A percentile compares a stretch with the other conserved stretches of the same genome.
These are phyloP conservation scores for Bombyx mandarina DNA, from an alignment of 1,140 invertebrate species.

Conservation along the genomic window DNA sequence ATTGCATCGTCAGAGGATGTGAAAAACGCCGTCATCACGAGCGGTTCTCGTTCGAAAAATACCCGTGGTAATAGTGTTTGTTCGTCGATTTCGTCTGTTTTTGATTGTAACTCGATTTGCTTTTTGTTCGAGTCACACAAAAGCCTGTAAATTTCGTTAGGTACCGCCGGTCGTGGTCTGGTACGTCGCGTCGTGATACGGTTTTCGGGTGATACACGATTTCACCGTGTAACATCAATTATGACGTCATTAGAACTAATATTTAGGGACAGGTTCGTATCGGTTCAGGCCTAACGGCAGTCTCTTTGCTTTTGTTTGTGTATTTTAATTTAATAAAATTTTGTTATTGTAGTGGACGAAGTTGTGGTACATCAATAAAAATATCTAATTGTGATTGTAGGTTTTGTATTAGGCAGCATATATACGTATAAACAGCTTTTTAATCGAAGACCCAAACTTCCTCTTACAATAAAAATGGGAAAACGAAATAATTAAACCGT, in stretches of 20 bases:
- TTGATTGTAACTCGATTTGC: slow-evolving; percentile 67
- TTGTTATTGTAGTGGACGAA: too few species aligned
- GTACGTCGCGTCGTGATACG: slow-evolving; percentile 27
- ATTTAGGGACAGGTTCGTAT: slow-evolving; percentile 51
- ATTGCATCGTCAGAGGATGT: slow-evolving; percentile 16
- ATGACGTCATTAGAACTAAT: slow-evolving; percentile 59
- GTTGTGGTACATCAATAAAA: too few species aligned
- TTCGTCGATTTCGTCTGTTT: slow-evolving; percentile 66
- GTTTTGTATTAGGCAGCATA: too few species aligned
- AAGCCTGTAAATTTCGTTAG: slow-evolving; percentile 64
- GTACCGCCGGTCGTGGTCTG: slow-evolving; percentile 22
- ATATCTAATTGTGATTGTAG: too few species aligned
- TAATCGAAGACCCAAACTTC: neutral
- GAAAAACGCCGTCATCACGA: slow-evolving; percentile 65
- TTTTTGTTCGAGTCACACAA: slow-evolving; percentile 56
- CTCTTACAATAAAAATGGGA: neutral
- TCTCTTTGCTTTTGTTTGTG: too few species aligned
- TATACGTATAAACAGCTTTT: too few species aligned
- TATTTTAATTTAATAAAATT: too few species aligned
- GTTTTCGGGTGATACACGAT: slow-evolving; percentile 13
- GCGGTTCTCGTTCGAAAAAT: slow-evolving; percentile 54
- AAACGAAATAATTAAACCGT: slow-evolving; percentile 22
- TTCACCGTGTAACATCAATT: slow-evolving; percentile 52
- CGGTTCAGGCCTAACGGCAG: slow-evolving; percentile 10
- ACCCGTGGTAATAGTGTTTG: slow-evolving; percentile 64